A percentile compares a stretch with the other conserved stretches of the same genome.
Conservation (phyloP, 2,797 vertebrate species). For the Sphaeramia orbicularis region DNA sequence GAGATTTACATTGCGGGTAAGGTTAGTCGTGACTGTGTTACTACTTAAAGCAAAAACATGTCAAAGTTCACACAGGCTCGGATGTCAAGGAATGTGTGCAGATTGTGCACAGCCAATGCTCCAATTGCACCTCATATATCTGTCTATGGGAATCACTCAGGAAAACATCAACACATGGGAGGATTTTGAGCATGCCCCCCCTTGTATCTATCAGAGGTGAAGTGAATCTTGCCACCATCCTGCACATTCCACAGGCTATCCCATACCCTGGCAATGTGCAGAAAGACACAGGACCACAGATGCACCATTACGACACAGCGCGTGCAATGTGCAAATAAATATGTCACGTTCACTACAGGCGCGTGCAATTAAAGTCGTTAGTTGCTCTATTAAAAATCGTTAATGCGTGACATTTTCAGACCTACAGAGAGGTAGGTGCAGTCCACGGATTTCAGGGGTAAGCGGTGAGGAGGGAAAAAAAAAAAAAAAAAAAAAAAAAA, state of each 20-base stretch:
- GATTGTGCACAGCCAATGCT: too few relatives aligned
- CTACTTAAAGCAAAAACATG: not conserved
- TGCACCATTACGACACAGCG: constrained; percentile 29
- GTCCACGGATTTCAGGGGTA: constrained; percentile 39
- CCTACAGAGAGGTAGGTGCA: constrained; percentile 66
- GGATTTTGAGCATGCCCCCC: too few relatives aligned
- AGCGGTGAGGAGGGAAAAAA: constrained; percentile 42
- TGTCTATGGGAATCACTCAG: too few relatives aligned
- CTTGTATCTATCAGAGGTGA: too few relatives aligned
- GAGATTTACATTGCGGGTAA: not conserved
- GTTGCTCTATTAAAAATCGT: constrained; percentile 34
- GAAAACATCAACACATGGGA: too few relatives aligned
- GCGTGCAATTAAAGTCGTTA: constrained; percentile 20
- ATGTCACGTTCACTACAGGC: constrained; percentile 20
- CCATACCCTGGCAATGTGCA: not conserved
- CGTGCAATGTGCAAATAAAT: not conserved
- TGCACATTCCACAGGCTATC: constrained; percentile 53
- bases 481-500: constrained; percentile 15
- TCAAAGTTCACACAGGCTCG: not conserved
- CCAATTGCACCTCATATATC: too few relatives aligned
- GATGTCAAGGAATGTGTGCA: not conserved
- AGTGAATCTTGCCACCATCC: not conserved
- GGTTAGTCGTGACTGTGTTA: not conserved
- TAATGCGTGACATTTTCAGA: constrained; percentile 65
- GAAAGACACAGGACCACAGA: constrained; percentile 23